A percentile compares a stretch with the other conserved stretches of the same genome.
Conservation (phyloP, 92 coral and sea anemone genomes). For the Palythoa grandis region DNA sequence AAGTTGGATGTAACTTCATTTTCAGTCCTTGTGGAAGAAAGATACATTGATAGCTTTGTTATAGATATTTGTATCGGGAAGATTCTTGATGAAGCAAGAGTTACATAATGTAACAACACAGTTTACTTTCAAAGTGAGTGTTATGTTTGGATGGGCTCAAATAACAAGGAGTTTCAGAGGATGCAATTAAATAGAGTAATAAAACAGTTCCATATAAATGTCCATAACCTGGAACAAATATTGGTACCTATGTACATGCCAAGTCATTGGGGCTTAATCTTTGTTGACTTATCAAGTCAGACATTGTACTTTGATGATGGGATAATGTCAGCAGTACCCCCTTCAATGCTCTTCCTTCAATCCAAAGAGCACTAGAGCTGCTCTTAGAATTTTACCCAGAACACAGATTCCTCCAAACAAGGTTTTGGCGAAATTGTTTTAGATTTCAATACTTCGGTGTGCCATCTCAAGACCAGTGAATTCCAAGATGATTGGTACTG, state of each 20-base stretch:
- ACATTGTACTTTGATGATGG: slow-evolving; percentile 50
- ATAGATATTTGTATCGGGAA: slow-evolving; percentile 48
- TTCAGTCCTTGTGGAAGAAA: slow-evolving; percentile 45
- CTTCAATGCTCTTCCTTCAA: not conserved
- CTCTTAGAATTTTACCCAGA: slow-evolving; percentile 26
- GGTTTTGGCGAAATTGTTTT: slow-evolving; percentile 17
- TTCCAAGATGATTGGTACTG: slow-evolving; percentile 31
- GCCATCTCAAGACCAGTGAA: slow-evolving; percentile 47
- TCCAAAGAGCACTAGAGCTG: slow-evolving; percentile 18
- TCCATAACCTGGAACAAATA: slow-evolving; percentile 11
- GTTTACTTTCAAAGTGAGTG: slow-evolving; percentile 50
- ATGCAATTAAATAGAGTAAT: slow-evolving; percentile 17
- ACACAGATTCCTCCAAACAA: slow-evolving; percentile 35
- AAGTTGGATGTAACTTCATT: slow-evolving; percentile 47
- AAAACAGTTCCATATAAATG: not conserved
- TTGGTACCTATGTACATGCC: no score
- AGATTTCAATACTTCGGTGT: slow-evolving; percentile 42
- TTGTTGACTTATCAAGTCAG: slow-evolving; percentile 24
- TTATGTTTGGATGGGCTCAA: slow-evolving; percentile 39
- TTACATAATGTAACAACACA: not conserved
- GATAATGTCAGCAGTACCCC: slow-evolving; percentile 46
- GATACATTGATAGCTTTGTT: slow-evolving; percentile 54
- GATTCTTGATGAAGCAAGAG: slow-evolving; percentile 42
- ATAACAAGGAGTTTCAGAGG: slow-evolving; percentile 40
- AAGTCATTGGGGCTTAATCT: slow-evolving; percentile 17